Conservation (phyloP, 2,888 invertebrate species). For the Folsomia candida region DNA sequence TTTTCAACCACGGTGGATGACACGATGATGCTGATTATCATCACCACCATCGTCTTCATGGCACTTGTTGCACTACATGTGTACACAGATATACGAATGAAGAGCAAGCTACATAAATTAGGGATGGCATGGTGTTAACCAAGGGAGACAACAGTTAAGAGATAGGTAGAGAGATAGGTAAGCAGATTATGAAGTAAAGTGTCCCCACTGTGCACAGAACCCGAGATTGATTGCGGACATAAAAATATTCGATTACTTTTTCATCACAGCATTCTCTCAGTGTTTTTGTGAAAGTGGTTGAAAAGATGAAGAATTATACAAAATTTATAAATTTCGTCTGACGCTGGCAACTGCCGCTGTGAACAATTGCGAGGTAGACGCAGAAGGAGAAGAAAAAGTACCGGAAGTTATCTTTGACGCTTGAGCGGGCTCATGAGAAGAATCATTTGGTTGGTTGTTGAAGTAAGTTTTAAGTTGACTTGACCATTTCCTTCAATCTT, state of each 20-base stretch:
- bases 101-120: too few relatives aligned
- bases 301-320: neutral
- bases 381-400: too few relatives aligned
- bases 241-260: neutral
- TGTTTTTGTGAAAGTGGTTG: neutral
- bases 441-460: constrained; percentile 13
- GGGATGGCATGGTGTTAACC: too few relatives aligned
- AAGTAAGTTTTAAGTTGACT: neutral
- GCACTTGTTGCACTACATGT: too few relatives aligned
- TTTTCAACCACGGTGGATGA: neutral
- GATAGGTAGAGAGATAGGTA: neutral
- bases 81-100: too few relatives aligned
- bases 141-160: neutral
- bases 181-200: neutral
- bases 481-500: neutral
- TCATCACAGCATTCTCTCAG: too few relatives aligned
- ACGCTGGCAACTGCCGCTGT: neutral
- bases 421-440: constrained; percentile 40
- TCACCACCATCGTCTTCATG: too few relatives aligned
- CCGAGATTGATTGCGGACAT: neutral
- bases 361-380: neutral
- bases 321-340: neutral
- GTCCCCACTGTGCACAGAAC: neutral
- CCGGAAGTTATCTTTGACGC: constrained; percentile 46
- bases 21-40: neutral